Percentiles rank a stretch among this genome's conserved stretches.
These are phyloP conservation scores for Odontamblyopus rebecca DNA, from an alignment of 2,797 vertebrate genomes.

Conservation along the genomic window DNA sequence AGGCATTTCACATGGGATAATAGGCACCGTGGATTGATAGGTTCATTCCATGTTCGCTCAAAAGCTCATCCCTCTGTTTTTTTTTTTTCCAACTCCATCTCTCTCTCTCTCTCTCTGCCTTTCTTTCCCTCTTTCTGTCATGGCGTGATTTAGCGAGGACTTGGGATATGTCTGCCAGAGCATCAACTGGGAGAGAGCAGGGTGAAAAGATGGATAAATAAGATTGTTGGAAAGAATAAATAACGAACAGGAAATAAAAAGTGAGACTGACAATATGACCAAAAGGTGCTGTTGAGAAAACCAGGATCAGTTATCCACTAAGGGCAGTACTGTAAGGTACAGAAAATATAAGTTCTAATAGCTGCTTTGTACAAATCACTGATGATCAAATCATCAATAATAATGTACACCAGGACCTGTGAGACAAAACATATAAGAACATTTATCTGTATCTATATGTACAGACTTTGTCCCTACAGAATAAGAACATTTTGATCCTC, in stretches of 20 bases:
- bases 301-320: constrained; percentile 37
- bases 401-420: neutral
- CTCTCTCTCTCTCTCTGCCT: constrained; percentile 56
- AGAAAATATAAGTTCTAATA: neutral
- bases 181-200: constrained; percentile 47
- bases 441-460: neutral
- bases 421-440: neutral
- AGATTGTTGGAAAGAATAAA: constrained; percentile 54
- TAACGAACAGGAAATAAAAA: constrained; percentile 49
- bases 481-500: no score
- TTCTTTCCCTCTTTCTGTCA: constrained; percentile 75
- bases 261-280: constrained; percentile 45
- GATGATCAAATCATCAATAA: neutral
- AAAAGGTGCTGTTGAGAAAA: constrained; percentile 51
- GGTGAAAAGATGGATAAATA: constrained; percentile 63
- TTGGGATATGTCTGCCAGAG: constrained; percentile 46
- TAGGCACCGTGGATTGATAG: constrained; percentile 83
- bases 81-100: constrained; percentile 55
- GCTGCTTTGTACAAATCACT: neutral
- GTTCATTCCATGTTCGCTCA: constrained; percentile 80
- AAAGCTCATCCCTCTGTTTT: constrained; percentile 72
- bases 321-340: constrained; percentile 19
- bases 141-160: constrained; percentile 76
- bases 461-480: no score
- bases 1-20: constrained; percentile 80